phyloP scores from a whole-genome alignment of 2,797 vertebrate species.

The Delichon dasypus region DNA sequence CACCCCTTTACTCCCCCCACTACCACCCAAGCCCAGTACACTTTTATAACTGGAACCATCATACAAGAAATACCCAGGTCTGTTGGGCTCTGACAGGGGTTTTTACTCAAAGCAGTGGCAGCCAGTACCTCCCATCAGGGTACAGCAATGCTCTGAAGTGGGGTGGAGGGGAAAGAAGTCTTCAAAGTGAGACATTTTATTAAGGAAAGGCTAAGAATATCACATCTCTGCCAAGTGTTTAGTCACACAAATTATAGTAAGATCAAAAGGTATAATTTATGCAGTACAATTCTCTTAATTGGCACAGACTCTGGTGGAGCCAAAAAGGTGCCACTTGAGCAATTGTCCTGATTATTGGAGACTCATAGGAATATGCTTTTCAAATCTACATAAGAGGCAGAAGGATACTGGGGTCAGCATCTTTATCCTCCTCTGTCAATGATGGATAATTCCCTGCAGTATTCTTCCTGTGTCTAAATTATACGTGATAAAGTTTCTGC shows the following conservation, averaged over 20 bases:
- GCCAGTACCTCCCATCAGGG: background rate
- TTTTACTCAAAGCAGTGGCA: background rate
- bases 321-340: slow-evolving; percentile 59
- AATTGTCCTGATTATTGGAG: slow-evolving; percentile 57
- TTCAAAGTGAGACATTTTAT: slow-evolving; percentile 51
- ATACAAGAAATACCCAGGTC: background rate
- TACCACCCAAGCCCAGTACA: background rate
- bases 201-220: slow-evolving; percentile 61
- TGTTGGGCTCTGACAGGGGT: background rate
- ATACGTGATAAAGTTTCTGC: slow-evolving; percentile 13
- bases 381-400: slow-evolving; percentile 21
- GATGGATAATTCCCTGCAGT: slow-evolving; percentile 14
- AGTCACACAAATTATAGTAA: slow-evolving; percentile 59
- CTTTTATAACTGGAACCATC: background rate
- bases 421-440: slow-evolving; percentile 49
- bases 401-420: slow-evolving; percentile 44
- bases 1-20: background rate
- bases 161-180: slow-evolving; percentile 8
- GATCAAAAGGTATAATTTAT: slow-evolving; percentile 68
- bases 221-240: slow-evolving; percentile 59
- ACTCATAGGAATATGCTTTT: slow-evolving; percentile 46
- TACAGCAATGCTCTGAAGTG: background rate
- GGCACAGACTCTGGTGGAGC: slow-evolving; percentile 27
- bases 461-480: slow-evolving; percentile 38
- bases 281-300: slow-evolving; percentile 59